Base-by-base conservation (phyloP, 2,888 invertebrate species). In the Aleiodes leptofemur region DNA sequence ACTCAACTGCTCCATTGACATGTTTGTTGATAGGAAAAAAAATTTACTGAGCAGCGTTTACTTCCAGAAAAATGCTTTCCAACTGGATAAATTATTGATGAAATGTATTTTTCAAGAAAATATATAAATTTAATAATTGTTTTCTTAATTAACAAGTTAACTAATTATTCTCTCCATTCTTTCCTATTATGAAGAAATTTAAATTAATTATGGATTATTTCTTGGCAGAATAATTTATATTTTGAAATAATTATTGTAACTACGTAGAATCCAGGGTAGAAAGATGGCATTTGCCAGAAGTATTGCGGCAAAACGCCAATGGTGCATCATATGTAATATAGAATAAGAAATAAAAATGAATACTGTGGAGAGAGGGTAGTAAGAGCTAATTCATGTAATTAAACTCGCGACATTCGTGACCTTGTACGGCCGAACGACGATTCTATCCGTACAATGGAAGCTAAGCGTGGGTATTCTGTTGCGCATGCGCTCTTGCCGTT, bases 321-420 rank as follows among this genome's bases (percentile, higher is more conserved):
- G 64, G 56, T 71, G 73, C 69, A 50, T 68, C 53, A 56, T 43
- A 31, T 61, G 51, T 31, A 43, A 69, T 56, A 51, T 64, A 68
- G 70, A 64, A 48, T 73, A 50, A 66, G 68, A 59, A 59, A 57
- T 9, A 34, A 23, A 34, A 34, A 14, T 66, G 59, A 55, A 57
- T 23, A 51, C 29, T 23, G 59, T 57, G 69, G 76, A 68, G 73
- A 68, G 73, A 74, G 51, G 74, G 75, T 72, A 77, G 77, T 81
- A 78, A 77, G 75, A 82, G 82, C 79, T 86, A 87, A 87, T 87
- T 88, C 82, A 84, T 86, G 83, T 86, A 88, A 88, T 88, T 88
- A 86, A 86, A 86, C 81, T 86, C 83, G 83, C 81, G 83, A 80
- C 83, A 87, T 80, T 84, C 80, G 80, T 84, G 86, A 87, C 87